Evolutionary conservation across 1,140 invertebrate species (phyloP).

Genomic region (Drosophila auraria): DNA sequence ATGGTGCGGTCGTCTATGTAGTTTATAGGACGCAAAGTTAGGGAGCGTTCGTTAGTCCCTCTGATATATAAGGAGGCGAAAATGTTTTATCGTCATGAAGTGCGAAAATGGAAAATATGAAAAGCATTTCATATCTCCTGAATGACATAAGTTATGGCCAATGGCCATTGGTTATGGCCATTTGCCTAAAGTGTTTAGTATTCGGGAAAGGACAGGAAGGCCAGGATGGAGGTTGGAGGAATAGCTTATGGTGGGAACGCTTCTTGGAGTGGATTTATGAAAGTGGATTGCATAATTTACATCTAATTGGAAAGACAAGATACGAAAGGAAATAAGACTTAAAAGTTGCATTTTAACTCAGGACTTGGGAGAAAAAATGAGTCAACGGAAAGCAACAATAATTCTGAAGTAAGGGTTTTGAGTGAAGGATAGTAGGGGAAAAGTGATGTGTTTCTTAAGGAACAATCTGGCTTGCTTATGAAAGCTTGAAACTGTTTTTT

Average conservation of each 20-base stretch:
- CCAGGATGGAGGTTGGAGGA: neutral
- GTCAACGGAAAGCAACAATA: neutral
- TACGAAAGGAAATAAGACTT: neutral
- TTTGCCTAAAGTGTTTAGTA: conserved; percentile 56
- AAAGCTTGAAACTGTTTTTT: too few relatives aligned
- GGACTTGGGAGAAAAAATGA: neutral
- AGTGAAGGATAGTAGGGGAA: too few relatives aligned
- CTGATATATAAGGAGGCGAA: conserved; percentile 50
- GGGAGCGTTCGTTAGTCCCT: conserved; percentile 59
- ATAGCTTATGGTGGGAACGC: conserved; percentile 13
- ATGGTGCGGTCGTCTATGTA: conserved; percentile 7
- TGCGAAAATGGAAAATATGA: conserved; percentile 81
- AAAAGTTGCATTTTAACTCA: neutral
- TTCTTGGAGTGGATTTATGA: conserved; percentile 26
- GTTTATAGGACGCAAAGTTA: conserved; percentile 13
- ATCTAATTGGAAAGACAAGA: conserved; percentile 12
- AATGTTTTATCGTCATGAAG: conserved; percentile 82
- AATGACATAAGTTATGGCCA: conserved; percentile 57
- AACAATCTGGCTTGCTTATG: too few relatives aligned
- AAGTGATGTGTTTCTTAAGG: too few relatives aligned
- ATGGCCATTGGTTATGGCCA: conserved; percentile 58
- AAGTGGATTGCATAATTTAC: conserved; percentile 46
- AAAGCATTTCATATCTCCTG: conserved; percentile 53
- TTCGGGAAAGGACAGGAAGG: neutral
- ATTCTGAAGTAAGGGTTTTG: neutral